Base-by-base conservation (phyloP, 1,140 invertebrate genomes). In the Aphelenchoides fujianensis region DNA sequence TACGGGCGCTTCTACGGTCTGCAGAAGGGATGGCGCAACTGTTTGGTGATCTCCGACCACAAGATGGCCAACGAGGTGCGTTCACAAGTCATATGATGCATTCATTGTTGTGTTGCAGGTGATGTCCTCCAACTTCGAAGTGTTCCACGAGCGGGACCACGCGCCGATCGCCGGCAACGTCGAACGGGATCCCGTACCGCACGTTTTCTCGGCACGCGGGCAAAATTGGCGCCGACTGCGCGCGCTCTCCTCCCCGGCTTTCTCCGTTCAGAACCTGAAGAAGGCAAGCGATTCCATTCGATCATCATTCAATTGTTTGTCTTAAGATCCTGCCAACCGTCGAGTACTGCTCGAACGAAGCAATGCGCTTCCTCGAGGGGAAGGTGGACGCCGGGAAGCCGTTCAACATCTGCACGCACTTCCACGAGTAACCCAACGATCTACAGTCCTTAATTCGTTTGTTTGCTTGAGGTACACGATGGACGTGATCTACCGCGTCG, bases 61-160 rank as follows among this genome's bases (percentile, higher is more conserved):
- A 81, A 85, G 7, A 62, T 87, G 28, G 62, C 87, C 7, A 72
- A 85, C n/a, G 84, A 87, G 71, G 80, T 87, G 9, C 84, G n/a
- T n/a, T n/a, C 87, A 55, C 77, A 85, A 19, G 86, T 86, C 71
- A 85, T 87, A 72, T 87, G 87, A 74, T 84, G 84, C 37, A 80
- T 81, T 71, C 87, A 87, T 75, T 84, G 86, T 69, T 84, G 82
- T 31, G 70, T 86, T 78, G 41, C 63, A 37, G 73, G 77, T 12
- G n/a, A 31, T 7, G 9, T 12, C 41, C 23, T 48, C 12, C 12
- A 48, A 48, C 41, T 76, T 34, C 54, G 31, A n/a, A 36, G 48
- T 16, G 34, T 73, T 3, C n/a, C 61, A 32, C 3, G 30, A 19
- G 78, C n/a, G 78, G 9, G 59, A 78, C 59, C 69, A 68, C 9